Conservation (phyloP, 2,797 vertebrate genomes). For the Enteromius paludinosus region DNA sequence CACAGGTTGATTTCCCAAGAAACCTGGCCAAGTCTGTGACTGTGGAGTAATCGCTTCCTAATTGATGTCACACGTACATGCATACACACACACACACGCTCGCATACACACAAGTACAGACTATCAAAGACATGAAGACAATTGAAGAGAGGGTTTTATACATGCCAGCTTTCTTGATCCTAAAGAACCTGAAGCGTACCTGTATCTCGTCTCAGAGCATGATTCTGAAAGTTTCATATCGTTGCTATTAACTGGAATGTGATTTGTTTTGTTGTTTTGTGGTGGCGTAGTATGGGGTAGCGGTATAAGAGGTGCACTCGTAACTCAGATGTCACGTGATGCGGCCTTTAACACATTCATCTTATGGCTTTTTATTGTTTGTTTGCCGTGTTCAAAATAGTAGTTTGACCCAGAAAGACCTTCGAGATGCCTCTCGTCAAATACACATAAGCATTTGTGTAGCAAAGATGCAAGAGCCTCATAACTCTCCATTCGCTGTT, state of each 20-base stretch:
- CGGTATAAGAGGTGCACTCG: conserved; percentile 12
- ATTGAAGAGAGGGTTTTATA: conserved; percentile 48
- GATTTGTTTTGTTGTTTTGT: background rate
- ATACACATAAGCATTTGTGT: background rate
- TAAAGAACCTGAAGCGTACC: conserved; percentile 12
- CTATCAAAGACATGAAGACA: conserved; percentile 45
- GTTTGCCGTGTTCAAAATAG: background rate
- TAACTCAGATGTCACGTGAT: background rate
- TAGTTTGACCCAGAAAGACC: background rate
- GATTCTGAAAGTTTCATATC: conserved; percentile 8
- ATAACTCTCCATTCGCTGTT: background rate
- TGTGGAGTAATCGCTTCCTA: conserved; percentile 84
- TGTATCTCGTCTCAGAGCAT: background rate
- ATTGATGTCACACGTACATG: background rate
- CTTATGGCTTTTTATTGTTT: background rate
- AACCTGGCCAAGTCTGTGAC: conserved; percentile 99
- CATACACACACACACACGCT: conserved; percentile 32
- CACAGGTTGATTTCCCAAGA: conserved; percentile 96
- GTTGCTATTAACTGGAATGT: conserved; percentile 46
- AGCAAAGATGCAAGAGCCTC: background rate
- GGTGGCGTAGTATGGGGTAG: conserved; percentile 66
- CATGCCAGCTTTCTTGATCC: background rate
- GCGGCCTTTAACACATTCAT: background rate
- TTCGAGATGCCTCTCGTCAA: background rate
- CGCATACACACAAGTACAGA: background rate